Conservation (phyloP, 2,888 invertebrate genomes). For the Rutpela maculata region DNA sequence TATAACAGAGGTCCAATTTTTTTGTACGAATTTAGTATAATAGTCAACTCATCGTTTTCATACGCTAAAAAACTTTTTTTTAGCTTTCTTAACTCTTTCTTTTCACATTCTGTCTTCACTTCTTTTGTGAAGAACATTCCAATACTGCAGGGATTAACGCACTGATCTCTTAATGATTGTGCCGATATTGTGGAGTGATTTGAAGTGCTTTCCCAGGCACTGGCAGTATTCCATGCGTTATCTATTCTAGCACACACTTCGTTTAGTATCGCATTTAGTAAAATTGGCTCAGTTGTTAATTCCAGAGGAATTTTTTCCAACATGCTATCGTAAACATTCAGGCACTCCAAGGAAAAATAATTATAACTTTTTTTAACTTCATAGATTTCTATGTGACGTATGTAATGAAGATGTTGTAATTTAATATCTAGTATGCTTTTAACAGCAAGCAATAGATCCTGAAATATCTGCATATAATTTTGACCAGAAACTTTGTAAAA, state of each 20-base stretch:
- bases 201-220: neutral
- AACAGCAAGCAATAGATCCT: slow-evolving; percentile 56
- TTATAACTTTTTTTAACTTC: slow-evolving; percentile 46
- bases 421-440: slow-evolving; percentile 61
- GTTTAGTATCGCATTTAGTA: slow-evolving; percentile 58
- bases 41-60: slow-evolving; percentile 55
- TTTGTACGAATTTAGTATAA: slow-evolving; percentile 57
- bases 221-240: slow-evolving; percentile 7
- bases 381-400: slow-evolving; percentile 56
- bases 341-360: slow-evolving; percentile 49
- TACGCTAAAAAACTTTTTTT: slow-evolving; percentile 47
- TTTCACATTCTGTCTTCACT: neutral
- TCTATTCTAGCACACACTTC: slow-evolving; percentile 54
- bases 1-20: slow-evolving; percentile 52
- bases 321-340: slow-evolving; percentile 56
- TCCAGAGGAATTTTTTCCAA: slow-evolving; percentile 57
- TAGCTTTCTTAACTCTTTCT: neutral
- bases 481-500: slow-evolving; percentile 41
- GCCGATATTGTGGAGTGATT: neutral
- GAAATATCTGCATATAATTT: slow-evolving; percentile 45
- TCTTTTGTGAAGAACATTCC: slow-evolving; percentile 24
- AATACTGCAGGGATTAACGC: slow-evolving; percentile 13
- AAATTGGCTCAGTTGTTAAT: slow-evolving; percentile 52
- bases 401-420: slow-evolving; percentile 61
- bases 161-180: neutral